Percentiles rank a stretch among this genome's conserved stretches.
phyloP scores from a whole-genome alignment of 1,140 invertebrate genomes.

The Gonatopus flavifemur region DNA sequence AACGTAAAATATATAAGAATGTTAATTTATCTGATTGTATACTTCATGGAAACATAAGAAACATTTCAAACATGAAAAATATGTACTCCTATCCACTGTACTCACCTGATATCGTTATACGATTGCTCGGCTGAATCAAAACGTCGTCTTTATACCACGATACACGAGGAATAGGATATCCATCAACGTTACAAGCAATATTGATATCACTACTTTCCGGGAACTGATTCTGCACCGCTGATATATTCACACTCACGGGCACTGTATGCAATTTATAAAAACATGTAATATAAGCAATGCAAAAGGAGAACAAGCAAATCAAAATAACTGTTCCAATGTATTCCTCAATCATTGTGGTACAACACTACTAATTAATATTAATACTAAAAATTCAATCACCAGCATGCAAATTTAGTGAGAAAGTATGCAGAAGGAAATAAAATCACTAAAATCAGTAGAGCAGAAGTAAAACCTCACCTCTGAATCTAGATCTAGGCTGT shows the following conservation, averaged over 20 bases:
- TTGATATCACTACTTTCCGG: slow-evolving; percentile 67
- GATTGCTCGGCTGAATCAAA: slow-evolving; percentile 55
- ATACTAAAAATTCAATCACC: not conserved
- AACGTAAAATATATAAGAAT: slow-evolving; percentile 23
- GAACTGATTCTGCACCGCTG: slow-evolving; percentile 59
- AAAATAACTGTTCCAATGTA: not conserved
- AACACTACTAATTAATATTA: too few relatives aligned
- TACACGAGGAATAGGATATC: slow-evolving; percentile 73
- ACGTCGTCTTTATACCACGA: slow-evolving; percentile 77
- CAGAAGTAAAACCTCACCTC: slow-evolving; percentile 37
- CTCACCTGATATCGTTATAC: slow-evolving; percentile 66
- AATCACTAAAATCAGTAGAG: too few relatives aligned
- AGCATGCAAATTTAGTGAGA: not conserved
- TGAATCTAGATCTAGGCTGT: slow-evolving; percentile 10
- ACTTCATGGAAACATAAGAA: not conserved
- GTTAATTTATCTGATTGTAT: slow-evolving; percentile 1
- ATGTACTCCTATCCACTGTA: not conserved
- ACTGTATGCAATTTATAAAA: slow-evolving; percentile 48
- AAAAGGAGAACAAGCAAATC: not conserved
- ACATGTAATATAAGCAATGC: not conserved
- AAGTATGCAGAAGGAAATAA: too few relatives aligned
- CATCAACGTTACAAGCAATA: slow-evolving; percentile 75
- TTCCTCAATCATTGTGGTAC: too few relatives aligned
- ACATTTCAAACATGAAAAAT: too few relatives aligned
- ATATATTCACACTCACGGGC: slow-evolving; percentile 64